These are phyloP conservation scores for Dendrophyllia cribrosa DNA, from an alignment of 64 coral and sea anemone species.

Conservation along the genomic window DNA sequence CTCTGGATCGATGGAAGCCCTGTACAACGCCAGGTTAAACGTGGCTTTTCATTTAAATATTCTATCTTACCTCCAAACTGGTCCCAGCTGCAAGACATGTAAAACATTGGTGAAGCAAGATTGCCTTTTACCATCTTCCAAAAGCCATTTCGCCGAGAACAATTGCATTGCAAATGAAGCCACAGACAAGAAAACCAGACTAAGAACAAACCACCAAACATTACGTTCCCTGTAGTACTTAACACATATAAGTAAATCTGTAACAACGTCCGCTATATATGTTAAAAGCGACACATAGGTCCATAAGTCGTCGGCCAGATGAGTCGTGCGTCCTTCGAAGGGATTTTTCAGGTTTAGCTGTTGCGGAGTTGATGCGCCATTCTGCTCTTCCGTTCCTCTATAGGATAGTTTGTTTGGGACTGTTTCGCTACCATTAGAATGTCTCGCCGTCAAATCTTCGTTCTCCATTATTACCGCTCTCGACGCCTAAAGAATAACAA, in stretches of 20 bases:
- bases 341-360: background rate
- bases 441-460: background rate
- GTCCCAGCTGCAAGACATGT: conserved; percentile 26
- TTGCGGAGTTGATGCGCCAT: background rate
- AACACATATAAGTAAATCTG: conserved; percentile 48
- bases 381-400: background rate
- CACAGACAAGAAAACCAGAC: background rate
- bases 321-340: conserved; percentile 45
- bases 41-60: background rate
- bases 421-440: background rate
- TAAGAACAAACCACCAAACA: conserved; percentile 55
- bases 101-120: conserved; percentile 13
- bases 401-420: background rate
- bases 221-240: conserved; percentile 44
- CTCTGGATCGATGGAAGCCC: no score
- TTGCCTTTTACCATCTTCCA: conserved; percentile 31
- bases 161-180: conserved; percentile 57
- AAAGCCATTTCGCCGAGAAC: conserved; percentile 64
- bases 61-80: conserved; percentile 12
- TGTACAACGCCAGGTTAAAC: background rate
- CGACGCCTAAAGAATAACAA: background rate
- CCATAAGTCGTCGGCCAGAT: conserved; percentile 27
- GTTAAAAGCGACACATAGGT: conserved; percentile 11
- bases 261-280: conserved; percentile 45
- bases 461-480: conserved; percentile 5